phyloP scores from a whole-genome alignment of 2,113 vertebrate species.

The Dermatemys mawii region DNA sequence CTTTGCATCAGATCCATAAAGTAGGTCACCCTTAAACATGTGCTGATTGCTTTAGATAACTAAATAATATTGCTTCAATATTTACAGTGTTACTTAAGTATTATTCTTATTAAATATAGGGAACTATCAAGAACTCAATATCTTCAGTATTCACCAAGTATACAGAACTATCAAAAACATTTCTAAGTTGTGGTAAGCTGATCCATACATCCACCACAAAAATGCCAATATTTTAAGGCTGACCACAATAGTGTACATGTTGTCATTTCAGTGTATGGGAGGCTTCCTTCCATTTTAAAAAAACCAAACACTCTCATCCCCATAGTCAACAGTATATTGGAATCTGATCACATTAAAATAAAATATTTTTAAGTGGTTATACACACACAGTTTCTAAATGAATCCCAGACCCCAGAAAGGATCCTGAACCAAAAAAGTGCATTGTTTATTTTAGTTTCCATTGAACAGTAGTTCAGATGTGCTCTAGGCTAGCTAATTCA shows the following conservation, averaged over 20 bases:
- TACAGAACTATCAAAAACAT: neutral
- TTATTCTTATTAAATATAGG: neutral
- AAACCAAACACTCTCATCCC: neutral
- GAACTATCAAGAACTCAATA: neutral
- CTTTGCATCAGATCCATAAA: neutral
- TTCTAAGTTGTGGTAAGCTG: neutral
- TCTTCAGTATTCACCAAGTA: neutral
- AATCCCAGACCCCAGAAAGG: neutral
- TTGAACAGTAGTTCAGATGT: neutral
- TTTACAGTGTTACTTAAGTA: neutral
- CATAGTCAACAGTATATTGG: neutral
- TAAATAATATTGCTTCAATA: neutral
- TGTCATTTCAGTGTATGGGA: neutral
- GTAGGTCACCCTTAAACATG: neutral
- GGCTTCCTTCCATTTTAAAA: neutral
- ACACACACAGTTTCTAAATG: neutral
- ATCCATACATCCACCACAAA: neutral
- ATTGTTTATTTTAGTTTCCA: neutral
- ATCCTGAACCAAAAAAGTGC: neutral
- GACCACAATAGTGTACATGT: neutral
- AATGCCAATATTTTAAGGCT: neutral
- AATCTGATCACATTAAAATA: neutral
- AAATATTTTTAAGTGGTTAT: neutral
- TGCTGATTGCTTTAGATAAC: neutral
- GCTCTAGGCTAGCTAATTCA: neutral